A percentile compares a stretch with the other conserved stretches of the same genome.
phyloP scores from a whole-genome alignment of 2,797 vertebrate species.

The Lepus townsendii region DNA sequence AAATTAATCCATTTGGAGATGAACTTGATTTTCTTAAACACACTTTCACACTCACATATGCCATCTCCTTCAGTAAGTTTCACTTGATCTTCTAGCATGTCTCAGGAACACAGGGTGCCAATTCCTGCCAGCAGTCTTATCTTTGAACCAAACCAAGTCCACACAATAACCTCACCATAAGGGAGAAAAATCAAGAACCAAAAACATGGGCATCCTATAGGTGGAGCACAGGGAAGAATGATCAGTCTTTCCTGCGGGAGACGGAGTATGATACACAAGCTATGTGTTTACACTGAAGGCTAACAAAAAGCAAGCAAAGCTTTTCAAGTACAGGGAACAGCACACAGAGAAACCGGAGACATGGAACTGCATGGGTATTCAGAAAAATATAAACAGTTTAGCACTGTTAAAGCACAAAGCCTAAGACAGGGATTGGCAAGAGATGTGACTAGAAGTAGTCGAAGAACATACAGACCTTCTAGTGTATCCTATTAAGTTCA shows the following conservation, averaged over 20 bases:
- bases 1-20: neutral
- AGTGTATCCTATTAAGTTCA: neutral
- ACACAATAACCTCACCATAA: neutral
- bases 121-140: neutral
- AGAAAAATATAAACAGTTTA: slow-evolving; percentile 2
- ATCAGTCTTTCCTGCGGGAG: neutral
- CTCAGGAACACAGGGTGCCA: neutral
- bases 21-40: slow-evolving; percentile 50
- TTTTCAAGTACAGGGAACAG: neutral
- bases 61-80: neutral
- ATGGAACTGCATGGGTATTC: neutral
- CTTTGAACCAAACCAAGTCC: slow-evolving; percentile 31
- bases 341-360: slow-evolving; percentile 2
- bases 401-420: neutral
- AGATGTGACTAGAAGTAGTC: neutral
- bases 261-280: neutral
- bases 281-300: neutral
- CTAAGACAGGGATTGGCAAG: neutral
- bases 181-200: neutral
- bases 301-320: neutral
- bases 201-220: slow-evolving; percentile 15
- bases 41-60: slow-evolving; percentile 36
- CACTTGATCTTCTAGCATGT: neutral
- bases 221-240: neutral
- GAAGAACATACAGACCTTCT: neutral